phyloP scores from a whole-genome alignment of 2,888 invertebrate species.

The Drosophila helvetica region DNA sequence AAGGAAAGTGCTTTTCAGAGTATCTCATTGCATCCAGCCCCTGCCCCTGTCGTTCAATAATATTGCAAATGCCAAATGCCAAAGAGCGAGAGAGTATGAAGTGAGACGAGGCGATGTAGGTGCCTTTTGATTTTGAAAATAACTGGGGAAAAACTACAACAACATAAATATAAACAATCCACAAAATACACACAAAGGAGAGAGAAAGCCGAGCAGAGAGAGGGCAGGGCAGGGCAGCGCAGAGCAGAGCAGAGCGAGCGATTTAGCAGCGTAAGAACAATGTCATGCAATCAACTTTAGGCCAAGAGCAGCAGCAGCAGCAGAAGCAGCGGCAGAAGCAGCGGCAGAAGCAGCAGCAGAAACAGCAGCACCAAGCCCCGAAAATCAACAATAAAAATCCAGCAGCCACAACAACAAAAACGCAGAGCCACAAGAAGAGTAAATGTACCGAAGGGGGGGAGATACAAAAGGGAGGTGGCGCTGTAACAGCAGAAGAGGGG shows the following conservation, averaged over 20 bases:
- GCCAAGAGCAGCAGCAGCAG: slow-evolving; percentile 60
- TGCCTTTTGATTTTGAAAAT: slow-evolving; percentile 50
- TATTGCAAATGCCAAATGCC: slow-evolving; percentile 53
- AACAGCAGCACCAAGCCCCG: slow-evolving; percentile 8
- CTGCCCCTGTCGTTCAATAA: slow-evolving; percentile 39
- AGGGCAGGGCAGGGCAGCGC: slow-evolving; percentile 7
- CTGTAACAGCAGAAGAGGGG: neutral
- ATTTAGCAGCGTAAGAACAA: slow-evolving; percentile 69
- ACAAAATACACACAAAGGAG: slow-evolving; percentile 33
- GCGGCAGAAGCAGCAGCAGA: neutral
- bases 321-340: neutral
- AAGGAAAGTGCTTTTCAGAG: neutral
- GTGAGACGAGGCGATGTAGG: slow-evolving; percentile 12
- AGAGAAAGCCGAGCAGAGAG: neutral
- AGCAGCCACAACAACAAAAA: slow-evolving; percentile 4
- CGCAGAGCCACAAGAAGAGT: neutral
- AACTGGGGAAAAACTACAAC: slow-evolving; percentile 46
- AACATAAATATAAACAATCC: slow-evolving; percentile 72
- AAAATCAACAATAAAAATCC: slow-evolving; percentile 39
- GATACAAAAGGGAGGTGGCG: neutral
- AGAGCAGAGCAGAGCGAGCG: slow-evolving; percentile 35
- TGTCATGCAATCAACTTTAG: slow-evolving; percentile 76
- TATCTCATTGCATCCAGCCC: neutral
- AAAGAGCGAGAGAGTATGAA: slow-evolving; percentile 10
- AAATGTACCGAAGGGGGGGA: neutral